These are phyloP conservation scores for Myrmecophaga tridactyla DNA, from an alignment of 2,113 vertebrate species.

Conservation along the genomic window DNA sequence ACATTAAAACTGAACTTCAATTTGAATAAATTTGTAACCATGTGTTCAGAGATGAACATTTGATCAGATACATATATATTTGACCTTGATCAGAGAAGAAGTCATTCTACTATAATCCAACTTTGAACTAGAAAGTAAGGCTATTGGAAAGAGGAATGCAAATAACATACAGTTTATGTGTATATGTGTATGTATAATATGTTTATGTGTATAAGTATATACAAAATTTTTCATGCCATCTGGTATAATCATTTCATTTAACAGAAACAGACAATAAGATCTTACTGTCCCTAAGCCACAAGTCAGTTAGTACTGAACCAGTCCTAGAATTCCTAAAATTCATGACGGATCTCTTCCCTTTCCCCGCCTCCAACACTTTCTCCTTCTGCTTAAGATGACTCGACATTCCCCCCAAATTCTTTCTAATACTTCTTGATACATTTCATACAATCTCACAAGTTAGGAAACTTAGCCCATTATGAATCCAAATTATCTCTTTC, in stretches of 20 bases:
- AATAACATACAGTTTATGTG: not conserved
- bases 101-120: not conserved
- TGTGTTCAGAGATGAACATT: not conserved
- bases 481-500: not conserved
- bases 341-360: not conserved
- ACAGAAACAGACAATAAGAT: not conserved
- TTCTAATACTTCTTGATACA: not conserved
- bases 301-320: not conserved
- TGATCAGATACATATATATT: not conserved
- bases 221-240: not conserved
- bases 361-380: not conserved
- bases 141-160: not conserved
- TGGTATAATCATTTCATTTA: not conserved
- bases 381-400: not conserved
- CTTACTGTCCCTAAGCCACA: not conserved
- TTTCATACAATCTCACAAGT: not conserved
- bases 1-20: slow-evolving; percentile 31
- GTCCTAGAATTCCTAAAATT: not conserved
- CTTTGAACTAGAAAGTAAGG: slow-evolving; percentile 3
- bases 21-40: not conserved
- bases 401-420: not conserved
- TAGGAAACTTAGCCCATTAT: not conserved
- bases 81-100: slow-evolving; percentile 6
- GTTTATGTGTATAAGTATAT: not conserved
- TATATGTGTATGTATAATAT: not conserved